Percentiles rank a stretch among this genome's conserved stretches.
phyloP scores from a whole-genome alignment of 2,113 vertebrate genomes.

The Sorex araneus region DNA sequence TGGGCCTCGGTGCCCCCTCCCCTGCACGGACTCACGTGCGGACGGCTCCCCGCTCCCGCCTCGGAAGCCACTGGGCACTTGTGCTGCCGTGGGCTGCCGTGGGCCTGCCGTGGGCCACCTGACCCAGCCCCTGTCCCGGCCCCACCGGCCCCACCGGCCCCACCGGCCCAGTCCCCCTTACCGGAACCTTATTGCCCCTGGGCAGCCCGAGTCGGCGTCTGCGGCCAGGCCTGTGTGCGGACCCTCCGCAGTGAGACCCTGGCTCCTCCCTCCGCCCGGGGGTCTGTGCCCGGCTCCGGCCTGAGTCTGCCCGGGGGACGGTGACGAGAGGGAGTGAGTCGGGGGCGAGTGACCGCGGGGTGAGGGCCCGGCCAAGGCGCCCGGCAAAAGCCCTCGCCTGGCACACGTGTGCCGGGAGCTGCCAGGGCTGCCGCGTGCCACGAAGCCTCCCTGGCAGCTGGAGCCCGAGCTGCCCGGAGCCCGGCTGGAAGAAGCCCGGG shows the following conservation, averaged over 20 bases:
- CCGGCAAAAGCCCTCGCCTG: not conserved
- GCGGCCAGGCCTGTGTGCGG: not conserved
- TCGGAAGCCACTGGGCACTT: too few species aligned
- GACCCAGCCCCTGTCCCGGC: too few species aligned
- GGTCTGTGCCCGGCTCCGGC: too few species aligned
- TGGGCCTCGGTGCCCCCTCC: too few species aligned
- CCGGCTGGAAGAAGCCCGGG: not conserved
- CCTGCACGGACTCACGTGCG: too few species aligned
- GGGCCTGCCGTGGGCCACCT: too few species aligned
- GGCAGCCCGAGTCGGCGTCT: not conserved
- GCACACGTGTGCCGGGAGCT: slow-evolving; percentile 21
- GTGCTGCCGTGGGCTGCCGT: too few species aligned
- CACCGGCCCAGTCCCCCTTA: too few species aligned
- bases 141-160: too few species aligned
- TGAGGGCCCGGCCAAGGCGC: slow-evolving; percentile 60
- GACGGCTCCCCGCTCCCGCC: too few species aligned
- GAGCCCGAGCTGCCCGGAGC: slow-evolving; percentile 8
- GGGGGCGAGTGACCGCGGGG: slow-evolving; percentile 78
- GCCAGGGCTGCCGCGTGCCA: slow-evolving; percentile 60
- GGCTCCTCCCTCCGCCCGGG: not conserved
- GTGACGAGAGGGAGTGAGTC: slow-evolving; percentile 81
- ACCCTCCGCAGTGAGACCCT: slow-evolving; percentile 67
- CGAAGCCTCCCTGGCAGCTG: not conserved
- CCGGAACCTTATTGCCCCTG: not conserved
- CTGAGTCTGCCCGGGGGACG: slow-evolving; percentile 49